Evolutionary conservation across 2,113 vertebrate species (phyloP).

Genomic region (Alces alces): DNA sequence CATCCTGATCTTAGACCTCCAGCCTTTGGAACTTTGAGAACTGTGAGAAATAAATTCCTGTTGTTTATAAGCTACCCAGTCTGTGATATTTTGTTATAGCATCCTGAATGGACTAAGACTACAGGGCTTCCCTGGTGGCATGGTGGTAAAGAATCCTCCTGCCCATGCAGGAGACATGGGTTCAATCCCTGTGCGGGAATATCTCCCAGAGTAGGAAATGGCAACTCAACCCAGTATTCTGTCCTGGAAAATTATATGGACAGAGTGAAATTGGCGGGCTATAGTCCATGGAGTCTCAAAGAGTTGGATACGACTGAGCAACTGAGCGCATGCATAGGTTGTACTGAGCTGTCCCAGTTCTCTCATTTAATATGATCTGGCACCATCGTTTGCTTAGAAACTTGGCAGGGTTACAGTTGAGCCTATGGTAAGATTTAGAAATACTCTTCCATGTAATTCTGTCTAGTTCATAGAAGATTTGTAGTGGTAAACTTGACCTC

Average conservation of each 20-base stretch:
- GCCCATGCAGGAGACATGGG: neutral
- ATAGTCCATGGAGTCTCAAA: neutral
- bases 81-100: neutral
- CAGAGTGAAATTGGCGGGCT: neutral
- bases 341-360: neutral
- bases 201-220: neutral
- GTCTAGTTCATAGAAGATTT: neutral
- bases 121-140: neutral
- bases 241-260: neutral
- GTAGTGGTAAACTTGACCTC: neutral
- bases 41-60: neutral
- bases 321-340: neutral
- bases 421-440: neutral
- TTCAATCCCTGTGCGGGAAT: neutral
- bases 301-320: neutral
- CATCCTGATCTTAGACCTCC: neutral
- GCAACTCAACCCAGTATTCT: neutral
- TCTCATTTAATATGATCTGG: neutral
- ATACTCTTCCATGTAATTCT: neutral
- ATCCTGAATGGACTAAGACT: neutral
- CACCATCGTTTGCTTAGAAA: neutral
- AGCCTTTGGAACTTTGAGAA: neutral
- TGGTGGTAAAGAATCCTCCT: neutral
- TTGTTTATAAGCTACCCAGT: neutral
- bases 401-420: neutral